Base-by-base conservation (phyloP, 2,113 vertebrate species). In the Rhea pennata region DNA sequence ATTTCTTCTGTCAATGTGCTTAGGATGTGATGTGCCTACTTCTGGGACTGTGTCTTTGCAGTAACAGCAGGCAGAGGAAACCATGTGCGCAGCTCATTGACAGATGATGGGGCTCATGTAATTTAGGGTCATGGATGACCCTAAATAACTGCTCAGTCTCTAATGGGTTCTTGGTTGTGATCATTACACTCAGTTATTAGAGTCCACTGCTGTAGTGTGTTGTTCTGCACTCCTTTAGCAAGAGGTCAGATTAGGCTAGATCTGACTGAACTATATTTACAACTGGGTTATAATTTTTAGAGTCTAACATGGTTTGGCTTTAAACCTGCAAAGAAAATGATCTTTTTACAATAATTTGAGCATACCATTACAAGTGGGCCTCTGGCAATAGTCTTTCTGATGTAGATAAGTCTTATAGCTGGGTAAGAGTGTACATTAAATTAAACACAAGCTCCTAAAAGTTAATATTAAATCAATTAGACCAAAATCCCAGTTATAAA, bases 1-100 rank as follows among this genome's bases (percentile, higher is more conserved):
- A 7, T 29, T 39, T 59, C 40, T 16, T 59, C 12, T 90, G 51
- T 42, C 0, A 1, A 16, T 1, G 0, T 5, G 0, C 10, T 10
- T 51, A 86, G 54, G 17, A n/a, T 36, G 5, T 3, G 5, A 12
- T 12, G n/a, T 0, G 3, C 14, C 14, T 51, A 10, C 12, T 88
- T 67, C 23, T 51, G 72, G 58, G 36, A 17, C 29, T 19, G 10
- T 16, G 4, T 66, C 67, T 76, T 20, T 61, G 6, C 17, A 11
- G 15, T 50, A 65, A 10, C 11, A 84, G 53, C 62, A 61, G 23
- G 3, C 36, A 76, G 40, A 39, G 58, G 53, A 76, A 56, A 29
- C 71, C 36, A 6, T 6, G 17, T 29, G 12, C 31, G 12, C 24
- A 24, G 33, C 24, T 9, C 12, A 27, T 44, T n/a, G 15, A 31